A percentile compares a stretch with the other conserved stretches of the same genome.
Conservation (phyloP, 2,113 vertebrate genomes). For the Thunnus thynnus region DNA sequence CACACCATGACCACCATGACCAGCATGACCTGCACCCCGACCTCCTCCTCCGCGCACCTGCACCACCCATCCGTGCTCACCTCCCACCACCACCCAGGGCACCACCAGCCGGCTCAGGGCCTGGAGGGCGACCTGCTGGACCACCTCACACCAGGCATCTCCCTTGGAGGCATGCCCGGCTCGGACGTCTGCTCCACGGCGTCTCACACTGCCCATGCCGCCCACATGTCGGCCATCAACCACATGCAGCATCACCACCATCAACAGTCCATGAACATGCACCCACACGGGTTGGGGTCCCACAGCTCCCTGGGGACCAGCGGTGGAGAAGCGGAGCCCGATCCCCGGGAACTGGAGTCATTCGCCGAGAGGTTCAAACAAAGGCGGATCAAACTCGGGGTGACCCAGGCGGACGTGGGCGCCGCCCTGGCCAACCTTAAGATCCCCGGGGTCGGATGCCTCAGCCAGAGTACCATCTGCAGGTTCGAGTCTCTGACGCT, state of each 20-base stretch:
- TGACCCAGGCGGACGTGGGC: conserved; percentile 94
- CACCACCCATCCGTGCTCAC: conserved; percentile 93
- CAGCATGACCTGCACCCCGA: conserved; percentile 92
- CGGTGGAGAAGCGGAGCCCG: conserved; percentile 88
- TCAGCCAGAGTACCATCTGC: conserved; percentile 96
- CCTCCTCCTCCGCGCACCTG: conserved; percentile 90
- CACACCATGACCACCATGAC: conserved; percentile 98
- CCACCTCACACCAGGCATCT: conserved; percentile 90
- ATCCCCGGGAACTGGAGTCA: conserved; percentile 93
- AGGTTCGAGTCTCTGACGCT: conserved; percentile 95
- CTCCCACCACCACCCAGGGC: conserved; percentile 86
- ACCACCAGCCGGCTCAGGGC: conserved; percentile 89
- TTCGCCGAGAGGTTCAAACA: conserved; percentile 96
- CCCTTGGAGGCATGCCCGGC: conserved; percentile 89
- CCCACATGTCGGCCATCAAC: conserved; percentile 92
- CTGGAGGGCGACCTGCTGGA: conserved; percentile 93
- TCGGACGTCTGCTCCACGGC: conserved; percentile 90
- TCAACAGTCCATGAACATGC: conserved; percentile 89
- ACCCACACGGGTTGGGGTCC: conserved; percentile 87
- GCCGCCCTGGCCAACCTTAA: conserved; percentile 94
- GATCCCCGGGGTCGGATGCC: conserved; percentile 93
- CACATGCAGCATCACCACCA: conserved; percentile 88
- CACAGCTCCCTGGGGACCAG: conserved; percentile 85
- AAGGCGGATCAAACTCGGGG: conserved; percentile 93
- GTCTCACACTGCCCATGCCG: conserved; percentile 88